Evolutionary conservation across 2,797 vertebrate species (phyloP), one percentile per base, ranked within the genome.

Genomic region (Cynopterus sphinx): DNA sequence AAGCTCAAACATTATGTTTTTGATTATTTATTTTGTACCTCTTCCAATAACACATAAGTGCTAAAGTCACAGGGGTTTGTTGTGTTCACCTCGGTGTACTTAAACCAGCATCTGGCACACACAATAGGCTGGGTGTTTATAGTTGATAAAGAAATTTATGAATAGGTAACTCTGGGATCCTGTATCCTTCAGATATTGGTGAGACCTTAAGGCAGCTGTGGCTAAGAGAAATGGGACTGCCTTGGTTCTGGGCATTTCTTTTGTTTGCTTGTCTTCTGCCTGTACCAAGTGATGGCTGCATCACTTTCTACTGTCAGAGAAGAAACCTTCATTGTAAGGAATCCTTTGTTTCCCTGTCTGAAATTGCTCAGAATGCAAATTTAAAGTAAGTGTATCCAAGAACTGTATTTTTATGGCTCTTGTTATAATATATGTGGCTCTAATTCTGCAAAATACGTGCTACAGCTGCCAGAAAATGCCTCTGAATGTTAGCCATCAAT

Each of bases 381-480:
- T 93, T 95, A 67, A 96, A 82, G 87, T 70, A 55, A 86, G 33
- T 51, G 39, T 28, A 91, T 63, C 33, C 10, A 90, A 79, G 84
- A 89, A 70, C 49, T 51, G 33, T 51, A 43, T 53, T 94, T 96
- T 94, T 86, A 79, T 92, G 97, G 39, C 73, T 87, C 75, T 96
- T 9, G 43, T 87, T 94, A 73, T 36, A 91, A 89, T 77, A 68
- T 24, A 87, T 46, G 31, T 92, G 57, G 63, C 59, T 84, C 46
- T 61, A 51, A 68, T 83, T 93, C 87, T 79, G 84, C 57, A 71
- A 91, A 96, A 92, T 46, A 65, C n/a, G 59, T 51, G 41, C 53
- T 78, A 39, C 16, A 83, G 43, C 63, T 96, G 68, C 83, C 87
- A 71, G 78, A 92, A 95, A 94, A 94, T 81, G 73, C 74, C 79